phyloP scores from a whole-genome alignment of 2,888 invertebrate species.

The Sepioteuthis lessoniana region DNA sequence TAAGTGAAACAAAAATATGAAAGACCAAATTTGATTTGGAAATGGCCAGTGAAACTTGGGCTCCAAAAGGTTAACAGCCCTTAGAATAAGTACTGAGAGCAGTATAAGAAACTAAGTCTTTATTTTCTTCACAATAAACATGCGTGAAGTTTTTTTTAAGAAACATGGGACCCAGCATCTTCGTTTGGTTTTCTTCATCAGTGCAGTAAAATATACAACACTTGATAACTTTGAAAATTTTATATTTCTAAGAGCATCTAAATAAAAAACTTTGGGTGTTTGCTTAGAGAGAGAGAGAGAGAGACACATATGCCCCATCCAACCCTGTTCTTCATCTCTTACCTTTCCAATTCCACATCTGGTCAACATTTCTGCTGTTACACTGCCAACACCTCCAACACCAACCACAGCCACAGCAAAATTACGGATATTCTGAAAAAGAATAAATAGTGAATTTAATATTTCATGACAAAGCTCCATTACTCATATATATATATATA shows the following conservation, averaged over 20 bases:
- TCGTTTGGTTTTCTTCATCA: neutral
- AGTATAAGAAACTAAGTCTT: no score
- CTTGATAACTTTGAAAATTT: neutral
- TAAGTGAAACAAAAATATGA: no score
- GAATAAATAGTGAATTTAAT: neutral
- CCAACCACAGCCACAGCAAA: slow-evolving; percentile 95
- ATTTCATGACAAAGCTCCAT: neutral
- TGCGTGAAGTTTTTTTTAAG: no score
- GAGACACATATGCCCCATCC: no score
- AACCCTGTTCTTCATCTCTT: slow-evolving; percentile 53
- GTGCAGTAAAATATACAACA: neutral
- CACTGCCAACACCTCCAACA: slow-evolving; percentile 99
- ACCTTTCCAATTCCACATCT: slow-evolving; percentile 98
- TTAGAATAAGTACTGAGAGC: no score
- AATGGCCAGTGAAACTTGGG: no score
- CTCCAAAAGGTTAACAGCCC: no score
- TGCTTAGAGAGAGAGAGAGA: neutral
- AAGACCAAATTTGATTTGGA: no score
- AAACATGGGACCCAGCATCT: no score
- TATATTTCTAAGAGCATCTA: neutral
- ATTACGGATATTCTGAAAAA: slow-evolving; percentile 81
- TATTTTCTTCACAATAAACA: no score
- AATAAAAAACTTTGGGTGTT: neutral
- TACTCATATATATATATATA: no score
- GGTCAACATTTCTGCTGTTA: slow-evolving; percentile 99